Base-by-base conservation (phyloP, 2,888 invertebrate genomes). In the Eristalis arbustorum region DNA sequence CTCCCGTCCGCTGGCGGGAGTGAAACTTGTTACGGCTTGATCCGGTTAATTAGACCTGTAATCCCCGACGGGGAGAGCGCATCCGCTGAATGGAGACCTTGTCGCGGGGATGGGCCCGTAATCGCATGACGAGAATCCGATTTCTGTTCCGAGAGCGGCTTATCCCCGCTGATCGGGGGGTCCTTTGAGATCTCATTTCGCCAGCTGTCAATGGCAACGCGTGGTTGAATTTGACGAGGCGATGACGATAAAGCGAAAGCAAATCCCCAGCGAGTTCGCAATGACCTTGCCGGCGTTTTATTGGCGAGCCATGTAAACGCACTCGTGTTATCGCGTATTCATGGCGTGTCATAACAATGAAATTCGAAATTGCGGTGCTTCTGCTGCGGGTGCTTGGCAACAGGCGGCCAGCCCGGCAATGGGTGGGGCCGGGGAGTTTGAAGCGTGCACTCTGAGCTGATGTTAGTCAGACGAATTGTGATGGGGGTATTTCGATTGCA, bases 141-240 rank as follows among this genome's bases (percentile, higher is more conserved):
- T 61, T 72, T 23, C n/a, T 34, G 31, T 49, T 8, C 2, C n/a
- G n/a, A n/a, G 49, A 49, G 18, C 49, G 18, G 18, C 49, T 49
- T 49, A 49, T 49, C 49, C 49, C 18, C 8, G 59, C 5, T 14
- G 23, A 59, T 59, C 59, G 14, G 59, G 14, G 59, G 23, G 23
- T 14, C 25, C 59, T 59, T 25, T 62, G 62, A 13, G 56, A 76
- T 77, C 63, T 28, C 77, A 57, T 64, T 49, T 57, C 34, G 34
- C 40, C 25, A 49, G 31, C n/a, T 69, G 25, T 69, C 49, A 63
- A 62, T 69, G 63, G 69, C 25, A 37, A 37, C 63, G 69, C 71
- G 57, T 71, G 77, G 69, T 57, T 64, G 69, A 71, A 40, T 77
- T 77, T 63, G 22, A 77, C 68, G 63, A 40, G 40, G 56, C 62